Base-by-base conservation (phyloP, 2,888 invertebrate species). In the Eristalinus sepulchralis region DNA sequence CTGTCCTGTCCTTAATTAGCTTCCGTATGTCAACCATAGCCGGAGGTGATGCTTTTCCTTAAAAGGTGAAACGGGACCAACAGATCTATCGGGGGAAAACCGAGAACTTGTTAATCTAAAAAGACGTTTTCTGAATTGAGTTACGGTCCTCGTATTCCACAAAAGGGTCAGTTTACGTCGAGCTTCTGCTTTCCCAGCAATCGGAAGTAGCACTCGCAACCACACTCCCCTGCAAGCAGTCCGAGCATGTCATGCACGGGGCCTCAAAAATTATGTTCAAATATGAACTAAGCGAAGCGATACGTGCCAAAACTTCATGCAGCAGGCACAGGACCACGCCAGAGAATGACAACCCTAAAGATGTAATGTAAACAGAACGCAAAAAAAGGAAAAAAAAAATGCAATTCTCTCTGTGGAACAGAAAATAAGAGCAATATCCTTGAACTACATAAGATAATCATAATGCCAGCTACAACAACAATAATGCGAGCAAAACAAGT, bases 361-460 rank as follows among this genome's bases (percentile, higher is more conserved):
- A 24, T 17, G 39, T 24, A 75, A 59, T 47, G 34, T 39, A 75
- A 34, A n/a, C 20, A 75, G 24, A 27, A 47, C 20, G n/a, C 24
- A 68, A 53, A 68, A 68, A 11, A 31, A 27, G 2, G 57, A 79
- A 59, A 20, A 70, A 75, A 17, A 62, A 75, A 75, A 10, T 71
- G 60, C 75, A 71, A 84, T 80, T 64, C 60, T 27, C 66, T 75
- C 24, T 10, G 57, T 4, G 75, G 79, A 70, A 80, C 60, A 36
- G 68, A 75, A 83, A 63, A 70, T 60, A 33, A 36, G 70, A 75
- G 64, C 64, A 27, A 66, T 80, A 84, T 84, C 76, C 80, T 84
- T 84, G 80, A 84, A 84, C 80, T 80, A 64, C 62, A 80, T 80
- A 80, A 67, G 84, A 84, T 71, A 75, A 76, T 84, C 70, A 78